phyloP scores from a whole-genome alignment of 2,113 vertebrate species.

The Motacilla alba region DNA sequence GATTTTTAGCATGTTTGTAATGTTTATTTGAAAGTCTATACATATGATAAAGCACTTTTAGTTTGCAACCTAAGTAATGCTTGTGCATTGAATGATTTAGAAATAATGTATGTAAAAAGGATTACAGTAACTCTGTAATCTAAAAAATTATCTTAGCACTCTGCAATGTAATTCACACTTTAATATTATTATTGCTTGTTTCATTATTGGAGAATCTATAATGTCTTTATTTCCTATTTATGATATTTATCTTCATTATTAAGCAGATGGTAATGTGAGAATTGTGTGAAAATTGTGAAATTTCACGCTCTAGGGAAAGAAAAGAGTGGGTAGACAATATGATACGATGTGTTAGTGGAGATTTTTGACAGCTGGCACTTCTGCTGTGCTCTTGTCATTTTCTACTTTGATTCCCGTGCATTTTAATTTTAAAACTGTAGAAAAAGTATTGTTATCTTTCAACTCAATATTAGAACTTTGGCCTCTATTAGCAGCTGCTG shows the following conservation, averaged over 20 bases:
- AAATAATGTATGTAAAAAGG: neutral
- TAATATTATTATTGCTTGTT: neutral
- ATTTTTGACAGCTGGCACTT: neutral
- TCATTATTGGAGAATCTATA: neutral
- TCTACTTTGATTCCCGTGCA: neutral
- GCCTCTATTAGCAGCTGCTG: neutral
- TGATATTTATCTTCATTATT: neutral
- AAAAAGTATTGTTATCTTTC: neutral
- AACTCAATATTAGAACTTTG: neutral
- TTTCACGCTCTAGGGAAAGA: neutral
- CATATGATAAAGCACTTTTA: neutral
- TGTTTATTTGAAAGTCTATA: conserved; percentile 5
- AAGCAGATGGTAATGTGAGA: neutral
- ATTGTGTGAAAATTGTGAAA: neutral
- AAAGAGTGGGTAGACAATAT: neutral
- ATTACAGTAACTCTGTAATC: neutral
- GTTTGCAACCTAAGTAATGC: neutral
- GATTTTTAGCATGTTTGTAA: conserved; percentile 12
- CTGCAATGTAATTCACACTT: neutral
- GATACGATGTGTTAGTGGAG: neutral
- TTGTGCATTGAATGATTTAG: neutral
- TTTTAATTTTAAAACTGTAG: neutral
- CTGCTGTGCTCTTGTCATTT: neutral
- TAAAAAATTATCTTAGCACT: neutral
- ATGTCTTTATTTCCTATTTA: neutral